Evolutionary conservation across 2,113 vertebrate species (phyloP).

Genomic region (Vulpes ferrilata): DNA sequence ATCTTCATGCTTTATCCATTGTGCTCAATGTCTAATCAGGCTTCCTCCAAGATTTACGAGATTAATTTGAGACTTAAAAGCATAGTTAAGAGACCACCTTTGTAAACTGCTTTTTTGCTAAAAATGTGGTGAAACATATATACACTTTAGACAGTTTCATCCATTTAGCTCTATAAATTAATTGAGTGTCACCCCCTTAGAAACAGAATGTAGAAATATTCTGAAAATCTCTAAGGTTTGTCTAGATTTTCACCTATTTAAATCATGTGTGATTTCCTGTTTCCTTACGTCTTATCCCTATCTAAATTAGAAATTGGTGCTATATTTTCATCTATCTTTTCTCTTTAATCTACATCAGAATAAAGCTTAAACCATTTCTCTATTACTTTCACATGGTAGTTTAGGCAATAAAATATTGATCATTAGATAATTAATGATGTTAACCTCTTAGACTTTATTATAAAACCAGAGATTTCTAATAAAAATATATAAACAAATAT

Average conservation of each 20-base stretch:
- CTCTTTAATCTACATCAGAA: conserved; percentile 5
- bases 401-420: background rate
- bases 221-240: background rate
- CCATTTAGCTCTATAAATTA: background rate
- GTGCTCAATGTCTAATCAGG: background rate
- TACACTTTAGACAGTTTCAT: background rate
- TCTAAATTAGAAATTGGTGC: background rate
- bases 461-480: background rate
- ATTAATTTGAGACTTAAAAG: conserved; percentile 11
- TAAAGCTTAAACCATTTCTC: background rate
- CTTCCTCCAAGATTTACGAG: background rate
- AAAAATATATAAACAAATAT: background rate
- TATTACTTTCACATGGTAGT: background rate
- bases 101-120: background rate
- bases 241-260: background rate
- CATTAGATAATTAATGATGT: background rate
- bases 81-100: background rate
- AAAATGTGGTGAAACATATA: background rate
- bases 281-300: background rate
- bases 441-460: background rate
- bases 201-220: background rate
- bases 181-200: background rate
- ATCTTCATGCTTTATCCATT: background rate
- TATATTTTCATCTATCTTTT: background rate
- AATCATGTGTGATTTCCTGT: background rate